These are phyloP conservation scores for Eulemur coronatus DNA, from an alignment of 2,797 vertebrate species.

Conservation along the genomic window DNA sequence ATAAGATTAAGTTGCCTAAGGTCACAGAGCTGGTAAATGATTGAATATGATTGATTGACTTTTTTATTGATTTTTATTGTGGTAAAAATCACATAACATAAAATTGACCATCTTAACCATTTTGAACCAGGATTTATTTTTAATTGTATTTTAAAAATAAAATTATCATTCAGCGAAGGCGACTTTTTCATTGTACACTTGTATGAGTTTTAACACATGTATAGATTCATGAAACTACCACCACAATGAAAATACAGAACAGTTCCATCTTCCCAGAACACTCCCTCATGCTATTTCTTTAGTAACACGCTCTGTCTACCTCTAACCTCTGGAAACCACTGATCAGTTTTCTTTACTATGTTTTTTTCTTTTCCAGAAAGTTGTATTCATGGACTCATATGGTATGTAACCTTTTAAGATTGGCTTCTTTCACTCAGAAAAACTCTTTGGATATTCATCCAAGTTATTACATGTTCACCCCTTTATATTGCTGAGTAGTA, in stretches of 20 bases:
- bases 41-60: background rate
- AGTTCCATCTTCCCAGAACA: background rate
- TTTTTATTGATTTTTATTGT: background rate
- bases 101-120: slow-evolving; percentile 2
- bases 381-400: background rate
- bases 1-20: slow-evolving; percentile 5
- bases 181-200: background rate
- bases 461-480: background rate
- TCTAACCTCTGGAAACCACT: background rate
- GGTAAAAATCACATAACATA: background rate
- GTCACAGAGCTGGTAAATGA: slow-evolving; percentile 10
- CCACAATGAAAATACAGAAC: background rate
- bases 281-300: background rate
- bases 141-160: background rate
- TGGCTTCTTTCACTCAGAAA: background rate
- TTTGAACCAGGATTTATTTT: background rate
- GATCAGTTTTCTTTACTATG: background rate
- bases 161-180: background rate
- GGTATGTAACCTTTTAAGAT: background rate
- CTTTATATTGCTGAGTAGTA: background rate
- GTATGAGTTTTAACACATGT: background rate
- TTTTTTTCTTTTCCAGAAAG: background rate
- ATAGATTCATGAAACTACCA: background rate
- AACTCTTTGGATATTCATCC: background rate
- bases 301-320: background rate